A percentile compares a stretch with the other conserved stretches of the same genome.
phyloP scores from a whole-genome alignment of 1,140 invertebrate species.

The Drosophila murphyi region DNA sequence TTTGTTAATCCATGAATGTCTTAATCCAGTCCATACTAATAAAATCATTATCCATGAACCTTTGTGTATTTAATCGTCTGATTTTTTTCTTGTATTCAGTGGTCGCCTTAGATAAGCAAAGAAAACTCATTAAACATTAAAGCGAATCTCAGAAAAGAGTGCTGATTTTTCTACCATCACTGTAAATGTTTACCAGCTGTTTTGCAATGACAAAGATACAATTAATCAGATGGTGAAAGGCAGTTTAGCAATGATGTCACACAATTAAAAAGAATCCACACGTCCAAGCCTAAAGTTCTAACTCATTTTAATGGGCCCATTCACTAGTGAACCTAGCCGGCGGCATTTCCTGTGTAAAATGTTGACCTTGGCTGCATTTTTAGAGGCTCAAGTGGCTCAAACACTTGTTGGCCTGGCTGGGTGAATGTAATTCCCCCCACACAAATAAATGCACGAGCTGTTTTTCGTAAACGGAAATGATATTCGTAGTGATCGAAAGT shows the following conservation, averaged over 20 bases:
- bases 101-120: too few relatives aligned
- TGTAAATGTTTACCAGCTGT: not conserved
- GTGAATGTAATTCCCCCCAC: constrained; percentile 80
- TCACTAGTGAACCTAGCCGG: not conserved
- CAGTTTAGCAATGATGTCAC: constrained; percentile 70
- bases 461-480: constrained; percentile 70
- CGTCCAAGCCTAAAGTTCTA: constrained; percentile 1
- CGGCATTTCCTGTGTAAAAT: constrained; percentile 23
- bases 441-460: constrained; percentile 38
- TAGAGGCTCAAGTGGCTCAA: constrained; percentile 52
- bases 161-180: too few relatives aligned
- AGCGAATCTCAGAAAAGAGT: too few relatives aligned
- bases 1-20: too few relatives aligned
- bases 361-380: constrained; percentile 61
- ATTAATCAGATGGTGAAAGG: constrained; percentile 79
- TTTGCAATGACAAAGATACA: constrained; percentile 66
- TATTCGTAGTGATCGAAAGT: constrained; percentile 68
- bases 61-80: too few relatives aligned
- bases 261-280: constrained; percentile 30
- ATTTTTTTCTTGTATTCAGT: too few relatives aligned
- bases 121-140: too few relatives aligned
- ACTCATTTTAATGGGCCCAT: constrained; percentile 39
- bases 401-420: constrained; percentile 53
- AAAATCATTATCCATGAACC: too few relatives aligned
- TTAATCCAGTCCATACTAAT: too few relatives aligned